A percentile compares a stretch with the other conserved stretches of the same genome.
Conservation (phyloP, 2,888 invertebrate species). For the Toxonevra muliebris region DNA sequence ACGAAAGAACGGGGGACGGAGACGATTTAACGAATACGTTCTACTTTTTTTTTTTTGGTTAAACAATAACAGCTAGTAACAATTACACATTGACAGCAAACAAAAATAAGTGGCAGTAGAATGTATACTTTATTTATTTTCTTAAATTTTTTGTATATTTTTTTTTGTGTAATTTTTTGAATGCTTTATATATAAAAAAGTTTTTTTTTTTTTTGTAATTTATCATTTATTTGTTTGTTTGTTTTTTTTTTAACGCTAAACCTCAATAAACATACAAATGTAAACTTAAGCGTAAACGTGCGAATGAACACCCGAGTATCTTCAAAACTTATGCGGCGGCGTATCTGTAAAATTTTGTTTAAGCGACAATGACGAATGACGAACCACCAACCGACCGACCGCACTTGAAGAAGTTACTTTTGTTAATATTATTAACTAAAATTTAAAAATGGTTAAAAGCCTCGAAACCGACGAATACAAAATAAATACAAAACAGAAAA, state of each 20-base stretch:
- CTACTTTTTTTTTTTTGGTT: constrained; percentile 29
- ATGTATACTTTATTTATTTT: no score
- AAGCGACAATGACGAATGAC: constrained; percentile 6
- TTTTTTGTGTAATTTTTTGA: background rate
- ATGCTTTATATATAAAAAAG: no score
- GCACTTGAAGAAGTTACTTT: constrained; percentile 50
- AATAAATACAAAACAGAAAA: constrained; percentile 20
- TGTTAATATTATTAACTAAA: constrained; percentile 60
- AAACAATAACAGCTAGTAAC: background rate
- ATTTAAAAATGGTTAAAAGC: constrained; percentile 28
- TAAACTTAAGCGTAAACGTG: no score
- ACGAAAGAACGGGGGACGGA: no score
- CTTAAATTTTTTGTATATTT: background rate
- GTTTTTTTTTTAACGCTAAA: constrained; percentile 6
- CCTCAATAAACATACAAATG: no score
- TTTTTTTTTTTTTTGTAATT: constrained; percentile 11
- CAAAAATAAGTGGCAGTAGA: no score
- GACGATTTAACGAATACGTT: constrained; percentile 22
- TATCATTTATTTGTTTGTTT: constrained; percentile 14
- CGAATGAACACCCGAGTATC: no score
- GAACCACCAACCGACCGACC: constrained; percentile 38
- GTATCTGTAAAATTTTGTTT: no score
- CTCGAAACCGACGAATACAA: constrained; percentile 4
- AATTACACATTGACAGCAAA: no score
- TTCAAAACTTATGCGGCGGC: no score